A percentile compares a stretch with the other conserved stretches of the same genome.
Evolutionary conservation across 2,113 vertebrate genomes (phyloP).

Genomic region (Coracopsis vasa): DNA sequence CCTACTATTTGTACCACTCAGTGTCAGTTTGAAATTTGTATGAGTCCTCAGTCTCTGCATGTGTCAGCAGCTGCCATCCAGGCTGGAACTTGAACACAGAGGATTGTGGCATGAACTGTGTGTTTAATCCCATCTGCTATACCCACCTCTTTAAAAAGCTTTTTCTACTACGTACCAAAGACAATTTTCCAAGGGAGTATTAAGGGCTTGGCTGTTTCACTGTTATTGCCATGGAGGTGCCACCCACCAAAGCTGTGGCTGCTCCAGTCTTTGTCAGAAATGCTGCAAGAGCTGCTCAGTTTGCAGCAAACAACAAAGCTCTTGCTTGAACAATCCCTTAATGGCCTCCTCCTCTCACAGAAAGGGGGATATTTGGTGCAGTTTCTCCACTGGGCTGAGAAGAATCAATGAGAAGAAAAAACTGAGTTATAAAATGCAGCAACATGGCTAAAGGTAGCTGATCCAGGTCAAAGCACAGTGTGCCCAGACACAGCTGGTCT

Average conservation of each 20-base stretch:
- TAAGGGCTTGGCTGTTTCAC: background rate
- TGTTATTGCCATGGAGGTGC: background rate
- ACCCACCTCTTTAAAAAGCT: background rate
- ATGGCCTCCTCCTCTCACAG: background rate
- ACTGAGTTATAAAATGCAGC: background rate
- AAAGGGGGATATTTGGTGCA: background rate
- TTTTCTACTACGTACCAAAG: background rate
- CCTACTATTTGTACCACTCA: background rate
- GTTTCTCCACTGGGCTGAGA: background rate
- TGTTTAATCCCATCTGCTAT: background rate
- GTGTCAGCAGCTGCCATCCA: background rate
- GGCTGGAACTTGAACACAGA: background rate
- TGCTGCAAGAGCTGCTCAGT: background rate
- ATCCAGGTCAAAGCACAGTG: background rate
- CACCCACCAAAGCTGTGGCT: background rate
- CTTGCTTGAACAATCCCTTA: background rate
- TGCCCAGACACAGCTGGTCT: background rate
- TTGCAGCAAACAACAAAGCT: background rate
- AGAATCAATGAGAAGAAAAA: background rate
- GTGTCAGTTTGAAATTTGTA: background rate
- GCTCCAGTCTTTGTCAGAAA: background rate
- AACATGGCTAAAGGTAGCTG: accelerated
- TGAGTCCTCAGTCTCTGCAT: background rate
- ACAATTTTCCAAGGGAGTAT: background rate
- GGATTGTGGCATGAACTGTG: background rate